Conservation (phyloP, 2,888 invertebrate species). For the Ecliptopera silaceata region DNA sequence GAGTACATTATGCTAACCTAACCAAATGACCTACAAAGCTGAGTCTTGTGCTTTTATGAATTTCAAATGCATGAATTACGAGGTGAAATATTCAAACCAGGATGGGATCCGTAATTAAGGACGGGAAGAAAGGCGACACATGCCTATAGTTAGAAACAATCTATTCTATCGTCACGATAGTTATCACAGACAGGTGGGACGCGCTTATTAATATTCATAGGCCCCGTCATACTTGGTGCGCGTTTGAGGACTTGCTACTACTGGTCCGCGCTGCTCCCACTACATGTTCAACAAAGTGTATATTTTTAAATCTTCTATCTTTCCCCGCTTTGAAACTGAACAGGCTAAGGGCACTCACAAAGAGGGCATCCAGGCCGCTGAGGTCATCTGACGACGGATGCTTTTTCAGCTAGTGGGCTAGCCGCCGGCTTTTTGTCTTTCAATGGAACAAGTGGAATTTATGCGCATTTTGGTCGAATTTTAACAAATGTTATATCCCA, state of each 20-base stretch:
- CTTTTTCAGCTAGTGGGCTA: constrained; percentile 25
- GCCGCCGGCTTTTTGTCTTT: constrained; percentile 26
- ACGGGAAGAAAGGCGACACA: constrained; percentile 38
- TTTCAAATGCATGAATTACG: constrained; percentile 37
- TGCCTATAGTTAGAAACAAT: constrained; percentile 50
- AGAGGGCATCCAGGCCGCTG: constrained; percentile 26
- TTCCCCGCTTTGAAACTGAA: constrained; percentile 22
- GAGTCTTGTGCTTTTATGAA: constrained; percentile 41
- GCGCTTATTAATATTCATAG: constrained; percentile 77
- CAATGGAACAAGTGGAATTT: neutral
- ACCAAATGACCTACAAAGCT: constrained; percentile 17
- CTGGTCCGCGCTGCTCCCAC: constrained; percentile 5
- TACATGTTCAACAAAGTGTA: constrained; percentile 9
- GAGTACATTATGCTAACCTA: neutral
- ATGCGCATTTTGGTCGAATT: constrained; percentile 16
- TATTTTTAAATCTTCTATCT: constrained; percentile 20
- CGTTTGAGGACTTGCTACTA: constrained; percentile 49
- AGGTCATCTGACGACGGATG: constrained; percentile 28
- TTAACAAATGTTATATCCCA: constrained; percentile 22
- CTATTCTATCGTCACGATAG: constrained; percentile 58
- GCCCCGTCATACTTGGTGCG: constrained; percentile 55
- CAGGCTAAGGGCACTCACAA: constrained; percentile 33
- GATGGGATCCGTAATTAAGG: constrained; percentile 49
- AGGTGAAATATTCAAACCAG: constrained; percentile 47
- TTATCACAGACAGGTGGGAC: constrained; percentile 61